phyloP scores from a whole-genome alignment of 2,888 invertebrate species.

The Pseudanteris insignis region DNA sequence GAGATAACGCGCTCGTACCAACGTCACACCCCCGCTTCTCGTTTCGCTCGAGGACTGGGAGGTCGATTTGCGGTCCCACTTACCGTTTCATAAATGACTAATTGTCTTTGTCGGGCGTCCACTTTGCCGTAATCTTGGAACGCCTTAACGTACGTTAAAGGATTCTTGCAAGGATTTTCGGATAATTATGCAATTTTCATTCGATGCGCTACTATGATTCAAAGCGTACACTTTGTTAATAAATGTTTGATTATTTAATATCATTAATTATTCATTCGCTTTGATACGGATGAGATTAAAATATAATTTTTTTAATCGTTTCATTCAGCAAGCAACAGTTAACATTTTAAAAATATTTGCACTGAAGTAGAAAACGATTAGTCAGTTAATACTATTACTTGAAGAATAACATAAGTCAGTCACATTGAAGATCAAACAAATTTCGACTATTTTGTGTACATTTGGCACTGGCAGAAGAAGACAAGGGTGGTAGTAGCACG shows the following conservation, averaged over 20 bases:
- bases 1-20: constrained; percentile 59
- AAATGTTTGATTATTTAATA: too few species aligned
- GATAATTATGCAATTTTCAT: constrained; percentile 2
- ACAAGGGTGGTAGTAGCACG: constrained; percentile 38
- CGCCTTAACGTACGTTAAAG: constrained; percentile 3
- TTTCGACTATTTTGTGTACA: constrained; percentile 57
- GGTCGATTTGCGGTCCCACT: constrained; percentile 61
- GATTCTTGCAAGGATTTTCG: constrained; percentile 4
- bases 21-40: constrained; percentile 47
- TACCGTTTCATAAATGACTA: constrained; percentile 64
- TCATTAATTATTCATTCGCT: too few species aligned
- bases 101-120: constrained; percentile 55
- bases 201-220: too few species aligned
- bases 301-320: too few species aligned
- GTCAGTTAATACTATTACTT: too few species aligned
- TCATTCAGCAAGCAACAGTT: too few species aligned
- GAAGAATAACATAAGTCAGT: background rate
- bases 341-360: too few species aligned
- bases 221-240: too few species aligned
- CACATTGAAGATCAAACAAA: constrained; percentile 15
- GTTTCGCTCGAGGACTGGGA: constrained; percentile 50
- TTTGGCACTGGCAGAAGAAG: constrained; percentile 50
- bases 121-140: constrained; percentile 43
- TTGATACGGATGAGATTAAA: too few species aligned
- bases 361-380: too few species aligned